These are phyloP conservation scores for Enoplosus armatus DNA, from an alignment of 2,797 vertebrate species.

Conservation along the genomic window DNA sequence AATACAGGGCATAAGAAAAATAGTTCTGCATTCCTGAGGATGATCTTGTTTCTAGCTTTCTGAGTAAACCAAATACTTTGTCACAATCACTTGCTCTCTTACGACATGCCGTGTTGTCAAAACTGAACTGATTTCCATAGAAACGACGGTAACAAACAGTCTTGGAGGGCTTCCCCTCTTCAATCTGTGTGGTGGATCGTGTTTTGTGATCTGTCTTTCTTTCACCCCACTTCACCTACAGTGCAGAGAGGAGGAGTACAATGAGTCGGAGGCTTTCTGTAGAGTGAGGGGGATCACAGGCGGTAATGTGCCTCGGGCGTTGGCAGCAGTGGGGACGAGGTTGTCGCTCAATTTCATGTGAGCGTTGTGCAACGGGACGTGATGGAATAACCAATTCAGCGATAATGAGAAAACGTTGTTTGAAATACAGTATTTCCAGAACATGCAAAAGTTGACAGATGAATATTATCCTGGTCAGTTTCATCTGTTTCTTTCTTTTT, in stretches of 20 bases:
- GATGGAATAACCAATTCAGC: conserved; percentile 35
- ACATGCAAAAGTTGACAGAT: neutral
- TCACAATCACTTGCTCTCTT: conserved; percentile 22
- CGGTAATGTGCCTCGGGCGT: conserved; percentile 54
- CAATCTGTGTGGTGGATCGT: conserved; percentile 51
- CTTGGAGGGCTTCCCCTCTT: conserved; percentile 29
- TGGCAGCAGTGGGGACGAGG: conserved; percentile 44
- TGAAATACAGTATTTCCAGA: neutral
- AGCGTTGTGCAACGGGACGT: conserved; percentile 26
- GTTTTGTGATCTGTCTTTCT: conserved; percentile 57
- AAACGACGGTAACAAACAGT: conserved; percentile 60
- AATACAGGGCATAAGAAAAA: neutral
- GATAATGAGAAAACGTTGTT: neutral
- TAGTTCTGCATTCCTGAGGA: too few species aligned
- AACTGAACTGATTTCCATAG: conserved; percentile 64
- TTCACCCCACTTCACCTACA: conserved; percentile 63
- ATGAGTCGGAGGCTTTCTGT: conserved; percentile 53
- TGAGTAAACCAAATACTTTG: conserved; percentile 32
- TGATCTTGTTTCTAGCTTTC: too few species aligned
- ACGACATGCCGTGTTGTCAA: conserved; percentile 33
- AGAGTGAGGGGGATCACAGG: conserved; percentile 46
- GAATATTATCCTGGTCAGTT: neutral
- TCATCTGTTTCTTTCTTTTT: conserved; percentile 6
- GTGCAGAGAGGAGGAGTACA: conserved; percentile 46
- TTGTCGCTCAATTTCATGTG: conserved; percentile 49